Conservation (phyloP, 2,888 invertebrate species). For the Willowsia nigromaculata region DNA sequence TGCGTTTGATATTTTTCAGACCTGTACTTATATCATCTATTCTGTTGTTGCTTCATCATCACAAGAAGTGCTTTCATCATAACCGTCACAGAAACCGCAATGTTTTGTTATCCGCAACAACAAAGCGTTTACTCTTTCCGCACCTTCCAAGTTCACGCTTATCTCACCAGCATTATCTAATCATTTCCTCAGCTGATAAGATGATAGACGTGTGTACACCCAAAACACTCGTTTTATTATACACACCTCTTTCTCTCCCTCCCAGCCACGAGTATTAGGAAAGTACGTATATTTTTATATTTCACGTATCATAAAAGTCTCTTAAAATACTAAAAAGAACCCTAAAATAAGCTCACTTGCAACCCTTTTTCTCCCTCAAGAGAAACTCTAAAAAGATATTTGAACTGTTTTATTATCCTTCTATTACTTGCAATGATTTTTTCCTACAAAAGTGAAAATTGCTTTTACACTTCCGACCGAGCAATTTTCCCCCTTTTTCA, state of each 20-base stretch:
- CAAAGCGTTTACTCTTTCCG: neutral
- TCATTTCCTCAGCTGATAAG: neutral
- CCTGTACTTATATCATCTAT: too few species aligned
- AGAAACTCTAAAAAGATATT: slow-evolving; percentile 30
- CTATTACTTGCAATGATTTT: slow-evolving; percentile 34
- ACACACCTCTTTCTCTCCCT: neutral
- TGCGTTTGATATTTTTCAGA: too few species aligned
- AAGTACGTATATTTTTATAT: too few species aligned
- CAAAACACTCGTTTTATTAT: neutral
- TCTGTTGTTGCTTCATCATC: neutral
- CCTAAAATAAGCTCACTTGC: too few species aligned
- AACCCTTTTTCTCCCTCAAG: neutral
- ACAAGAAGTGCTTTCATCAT: neutral
- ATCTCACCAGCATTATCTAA: slow-evolving; percentile 25
- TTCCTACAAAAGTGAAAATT: slow-evolving; percentile 45
- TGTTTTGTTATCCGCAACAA: neutral
- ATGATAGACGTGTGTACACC: neutral
- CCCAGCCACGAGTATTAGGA: too few species aligned
- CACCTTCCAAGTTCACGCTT: neutral
- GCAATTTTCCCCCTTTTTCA: slow-evolving; percentile 12
- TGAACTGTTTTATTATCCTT: slow-evolving; percentile 33
- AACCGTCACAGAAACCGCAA: slow-evolving; percentile 11
- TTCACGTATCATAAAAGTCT: too few species aligned
- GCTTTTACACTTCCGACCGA: slow-evolving; percentile 50
- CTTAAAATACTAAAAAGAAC: too few species aligned